Percentiles rank a stretch among this genome's conserved stretches.
Conservation (phyloP, 2,113 vertebrate genomes). For the Coturnix japonica region DNA sequence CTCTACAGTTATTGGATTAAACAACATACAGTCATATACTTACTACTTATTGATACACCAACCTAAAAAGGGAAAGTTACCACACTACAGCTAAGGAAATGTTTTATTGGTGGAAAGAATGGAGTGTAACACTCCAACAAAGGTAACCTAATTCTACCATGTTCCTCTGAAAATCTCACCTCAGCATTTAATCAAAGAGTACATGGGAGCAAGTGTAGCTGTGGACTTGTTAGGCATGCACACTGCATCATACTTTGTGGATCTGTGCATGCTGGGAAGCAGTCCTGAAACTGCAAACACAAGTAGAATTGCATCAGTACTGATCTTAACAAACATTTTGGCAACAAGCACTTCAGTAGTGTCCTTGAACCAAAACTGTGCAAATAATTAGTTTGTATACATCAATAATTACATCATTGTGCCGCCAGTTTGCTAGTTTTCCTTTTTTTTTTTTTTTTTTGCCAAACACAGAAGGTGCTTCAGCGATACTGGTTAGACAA, state of each 20-base stretch:
- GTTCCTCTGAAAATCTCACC: not conserved
- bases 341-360: constrained; percentile 5
- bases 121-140: not conserved
- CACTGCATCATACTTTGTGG: rapidly evolving
- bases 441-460: not conserved
- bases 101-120: not conserved
- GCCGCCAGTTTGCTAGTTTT: no score
- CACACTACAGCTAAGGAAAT: not conserved
- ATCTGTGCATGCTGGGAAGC: not conserved
- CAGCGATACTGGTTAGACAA: not conserved
- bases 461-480: constrained; percentile 9
- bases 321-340: constrained; percentile 20
- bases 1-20: not conserved
- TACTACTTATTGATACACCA: not conserved
- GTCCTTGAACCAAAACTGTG: constrained; percentile 42
- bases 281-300: not conserved
- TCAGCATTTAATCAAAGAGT: not conserved
- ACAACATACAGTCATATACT: not conserved
- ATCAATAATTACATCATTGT: constrained; percentile 57
- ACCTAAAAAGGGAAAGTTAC: not conserved
- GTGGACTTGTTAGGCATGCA: not conserved
- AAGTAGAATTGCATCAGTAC: not conserved
- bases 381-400: constrained; percentile 44
- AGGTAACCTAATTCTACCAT: not conserved
- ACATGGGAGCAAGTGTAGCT: not conserved